Percentiles rank a stretch among this genome's conserved stretches.
Evolutionary conservation across 2,797 vertebrate species (phyloP).

Genomic region (Gadopsis marmoratus): DNA sequence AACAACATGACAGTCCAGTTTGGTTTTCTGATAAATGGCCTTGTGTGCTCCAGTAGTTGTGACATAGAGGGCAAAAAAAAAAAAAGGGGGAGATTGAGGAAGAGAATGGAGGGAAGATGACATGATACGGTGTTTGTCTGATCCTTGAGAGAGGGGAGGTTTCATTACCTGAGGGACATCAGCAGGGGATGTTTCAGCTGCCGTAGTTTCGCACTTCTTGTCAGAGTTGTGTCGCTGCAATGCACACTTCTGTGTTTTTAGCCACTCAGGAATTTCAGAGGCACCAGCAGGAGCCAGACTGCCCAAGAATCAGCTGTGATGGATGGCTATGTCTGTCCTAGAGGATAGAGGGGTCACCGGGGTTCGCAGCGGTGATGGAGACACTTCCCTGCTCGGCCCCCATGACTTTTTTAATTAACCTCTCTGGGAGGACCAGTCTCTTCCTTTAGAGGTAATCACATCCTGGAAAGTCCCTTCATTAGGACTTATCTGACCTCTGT

Average conservation of each 20-base stretch:
- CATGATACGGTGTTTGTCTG: slow-evolving; percentile 66
- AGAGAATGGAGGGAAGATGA: slow-evolving; percentile 58
- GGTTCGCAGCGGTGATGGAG: slow-evolving; percentile 69
- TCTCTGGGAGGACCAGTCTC: slow-evolving; percentile 68
- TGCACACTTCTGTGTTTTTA: slow-evolving; percentile 61
- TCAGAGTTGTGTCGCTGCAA: slow-evolving; percentile 55
- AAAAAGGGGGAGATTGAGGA: slow-evolving; percentile 30
- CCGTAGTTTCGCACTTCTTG: slow-evolving; percentile 44
- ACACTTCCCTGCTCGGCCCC: slow-evolving; percentile 65
- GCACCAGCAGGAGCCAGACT: slow-evolving; percentile 42
- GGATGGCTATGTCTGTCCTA: slow-evolving; percentile 64
- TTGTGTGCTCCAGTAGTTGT: slow-evolving; percentile 45
- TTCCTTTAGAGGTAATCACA: slow-evolving; percentile 70
- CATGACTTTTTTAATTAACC: slow-evolving; percentile 79
- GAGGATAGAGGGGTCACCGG: slow-evolving; percentile 62
- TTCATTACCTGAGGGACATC: slow-evolving; percentile 72
- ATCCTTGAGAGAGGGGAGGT: slow-evolving; percentile 65
- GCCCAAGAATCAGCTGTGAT: slow-evolving; percentile 69
- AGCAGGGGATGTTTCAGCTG: slow-evolving; percentile 36
- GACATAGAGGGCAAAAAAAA: slow-evolving; percentile 43
- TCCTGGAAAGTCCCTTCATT: slow-evolving; percentile 64
- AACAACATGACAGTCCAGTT: slow-evolving; percentile 41
- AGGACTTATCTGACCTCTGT: slow-evolving; percentile 70
- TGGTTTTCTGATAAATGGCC: slow-evolving; percentile 52
- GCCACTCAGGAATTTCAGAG: slow-evolving; percentile 62